Evolutionary conservation across 2,113 vertebrate genomes (phyloP).

Genomic region (Microtus pennsylvanicus): DNA sequence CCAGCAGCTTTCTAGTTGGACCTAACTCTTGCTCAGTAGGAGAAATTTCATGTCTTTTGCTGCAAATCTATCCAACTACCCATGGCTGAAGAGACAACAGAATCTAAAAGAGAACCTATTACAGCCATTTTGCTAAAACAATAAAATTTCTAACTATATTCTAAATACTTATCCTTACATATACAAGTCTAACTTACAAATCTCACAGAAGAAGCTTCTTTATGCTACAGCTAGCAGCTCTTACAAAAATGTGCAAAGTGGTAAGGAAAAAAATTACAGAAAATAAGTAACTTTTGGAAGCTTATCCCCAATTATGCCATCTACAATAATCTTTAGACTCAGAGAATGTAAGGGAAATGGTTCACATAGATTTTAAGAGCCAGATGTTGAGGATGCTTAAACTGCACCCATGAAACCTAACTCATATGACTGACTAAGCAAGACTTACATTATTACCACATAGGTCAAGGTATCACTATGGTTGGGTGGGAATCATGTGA

Average conservation of each 20-base stretch:
- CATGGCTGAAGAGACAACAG: background rate
- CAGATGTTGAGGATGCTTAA: background rate
- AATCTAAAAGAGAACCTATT: background rate
- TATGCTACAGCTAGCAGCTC: background rate
- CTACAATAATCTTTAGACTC: background rate
- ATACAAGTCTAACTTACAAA: background rate
- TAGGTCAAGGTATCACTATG: background rate
- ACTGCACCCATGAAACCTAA: background rate
- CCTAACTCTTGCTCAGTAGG: background rate
- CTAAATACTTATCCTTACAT: background rate
- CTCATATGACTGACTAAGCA: background rate
- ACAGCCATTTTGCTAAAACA: background rate
- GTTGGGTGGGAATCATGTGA: background rate
- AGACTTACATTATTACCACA: background rate
- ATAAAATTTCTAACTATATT: background rate
- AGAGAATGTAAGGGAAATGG: background rate
- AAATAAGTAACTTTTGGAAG: background rate
- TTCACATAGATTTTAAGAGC: background rate
- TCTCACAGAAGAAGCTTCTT: background rate
- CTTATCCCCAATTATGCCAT: background rate
- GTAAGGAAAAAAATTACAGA: background rate
- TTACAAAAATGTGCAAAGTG: background rate
- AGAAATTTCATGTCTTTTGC: background rate
- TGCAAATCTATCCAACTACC: background rate
- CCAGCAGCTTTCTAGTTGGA: background rate